These are phyloP conservation scores for Drosophila nr. perissopoda DNA, from an alignment of 2,888 invertebrate genomes.

Conservation along the genomic window DNA sequence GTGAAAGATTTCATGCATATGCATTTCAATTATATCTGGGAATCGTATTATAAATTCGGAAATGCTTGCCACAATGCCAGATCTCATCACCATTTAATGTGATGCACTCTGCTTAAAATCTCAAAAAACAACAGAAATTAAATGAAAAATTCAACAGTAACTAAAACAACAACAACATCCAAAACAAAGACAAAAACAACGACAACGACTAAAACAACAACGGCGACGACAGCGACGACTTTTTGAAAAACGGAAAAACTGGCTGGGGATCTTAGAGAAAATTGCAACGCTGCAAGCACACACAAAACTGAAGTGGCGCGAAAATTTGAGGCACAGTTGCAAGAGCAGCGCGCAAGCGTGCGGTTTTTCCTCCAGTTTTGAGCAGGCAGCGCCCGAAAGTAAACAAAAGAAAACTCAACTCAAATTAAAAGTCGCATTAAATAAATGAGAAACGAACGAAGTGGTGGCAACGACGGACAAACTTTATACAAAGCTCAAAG, in stretches of 20 bases:
- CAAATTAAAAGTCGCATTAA: slow-evolving; percentile 74
- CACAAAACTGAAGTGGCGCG: slow-evolving; percentile 78
- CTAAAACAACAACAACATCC: slow-evolving; percentile 10
- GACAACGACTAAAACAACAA: slow-evolving; percentile 1
- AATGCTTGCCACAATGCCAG: slow-evolving; percentile 23
- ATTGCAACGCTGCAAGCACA: slow-evolving; percentile 58
- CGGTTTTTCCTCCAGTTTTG: slow-evolving; percentile 62
- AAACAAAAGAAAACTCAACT: slow-evolving; percentile 58
- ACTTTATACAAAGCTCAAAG: slow-evolving; percentile 65
- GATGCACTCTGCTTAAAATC: slow-evolving; percentile 36
- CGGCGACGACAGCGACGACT: slow-evolving; percentile 28
- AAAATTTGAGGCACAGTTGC: slow-evolving; percentile 77
- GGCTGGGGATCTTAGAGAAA: slow-evolving; percentile 62
- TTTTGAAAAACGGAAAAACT: slow-evolving; percentile 69
- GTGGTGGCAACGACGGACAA: slow-evolving; percentile 31
- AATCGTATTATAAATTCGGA: slow-evolving; percentile 20
- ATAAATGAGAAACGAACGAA: slow-evolving; percentile 64
- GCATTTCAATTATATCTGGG: slow-evolving; percentile 1
- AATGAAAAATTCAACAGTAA: slow-evolving; percentile 48
- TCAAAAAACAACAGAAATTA: slow-evolving; percentile 18
- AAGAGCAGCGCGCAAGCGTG: slow-evolving; percentile 76
- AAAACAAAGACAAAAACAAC: slow-evolving; percentile 9
- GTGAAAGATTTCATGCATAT: slow-evolving; percentile 10
- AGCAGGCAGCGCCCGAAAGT: slow-evolving; percentile 46
- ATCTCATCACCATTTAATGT: slow-evolving; percentile 46